Percentiles rank a stretch among this genome's conserved stretches.
Conservation (phyloP, 2,797 vertebrate species). For the Pseudopleuronectes americanus region DNA sequence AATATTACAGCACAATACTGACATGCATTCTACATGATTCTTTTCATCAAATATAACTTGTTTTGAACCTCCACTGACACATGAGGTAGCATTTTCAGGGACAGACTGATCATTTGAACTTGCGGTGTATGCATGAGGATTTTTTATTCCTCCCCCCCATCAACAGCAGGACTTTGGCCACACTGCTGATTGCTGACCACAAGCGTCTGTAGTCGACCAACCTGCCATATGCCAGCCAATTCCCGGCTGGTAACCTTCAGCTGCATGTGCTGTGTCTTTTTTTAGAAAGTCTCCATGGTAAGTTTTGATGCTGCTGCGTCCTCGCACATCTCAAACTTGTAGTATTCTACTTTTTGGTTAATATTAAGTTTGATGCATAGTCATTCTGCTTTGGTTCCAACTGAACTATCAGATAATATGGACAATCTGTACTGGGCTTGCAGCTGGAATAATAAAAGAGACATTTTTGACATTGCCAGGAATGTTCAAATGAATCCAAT, state of each 20-base stretch:
- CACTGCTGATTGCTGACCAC: constrained; percentile 48
- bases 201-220: constrained; percentile 12
- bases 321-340: background rate
- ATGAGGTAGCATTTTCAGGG: too few species aligned
- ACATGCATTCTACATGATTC: background rate
- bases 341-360: too few species aligned
- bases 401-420: too few species aligned
- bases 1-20: background rate
- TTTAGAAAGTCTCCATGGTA: constrained; percentile 12
- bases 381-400: too few species aligned
- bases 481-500: too few species aligned
- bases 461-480: too few species aligned
- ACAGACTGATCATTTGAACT: constrained; percentile 24
- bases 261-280: constrained; percentile 9
- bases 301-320: constrained; percentile 3
- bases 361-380: too few species aligned
- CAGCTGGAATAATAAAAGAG: too few species aligned
- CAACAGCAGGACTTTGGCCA: constrained; percentile 43
- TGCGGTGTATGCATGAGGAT: constrained; percentile 36
- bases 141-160: background rate
- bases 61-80: background rate
- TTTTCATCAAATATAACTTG: background rate
- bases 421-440: too few species aligned
- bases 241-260: constrained; percentile 64
- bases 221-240: constrained; percentile 36